These are phyloP conservation scores for Heterotilapia buettikoferi DNA, from an alignment of 2,113 vertebrate species.

Conservation along the genomic window DNA sequence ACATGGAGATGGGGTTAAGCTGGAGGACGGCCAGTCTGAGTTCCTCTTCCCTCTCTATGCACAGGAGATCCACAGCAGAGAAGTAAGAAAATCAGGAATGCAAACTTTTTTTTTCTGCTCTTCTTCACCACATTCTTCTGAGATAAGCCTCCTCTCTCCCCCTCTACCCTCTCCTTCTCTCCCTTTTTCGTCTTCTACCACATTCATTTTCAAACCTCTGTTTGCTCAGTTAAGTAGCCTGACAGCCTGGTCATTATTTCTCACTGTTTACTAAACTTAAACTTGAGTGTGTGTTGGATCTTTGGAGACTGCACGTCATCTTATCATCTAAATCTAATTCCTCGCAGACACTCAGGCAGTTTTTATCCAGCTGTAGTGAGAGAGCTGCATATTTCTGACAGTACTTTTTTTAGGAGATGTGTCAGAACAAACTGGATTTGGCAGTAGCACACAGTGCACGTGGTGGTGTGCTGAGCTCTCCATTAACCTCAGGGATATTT, in stretches of 20 bases:
- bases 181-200: neutral
- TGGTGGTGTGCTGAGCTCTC: constrained; percentile 34
- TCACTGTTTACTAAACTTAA: neutral
- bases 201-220: neutral
- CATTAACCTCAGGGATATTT: constrained; percentile 65
- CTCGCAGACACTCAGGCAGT: neutral
- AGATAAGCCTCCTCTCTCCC: neutral
- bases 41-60: constrained; percentile 91
- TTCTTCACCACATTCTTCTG: neutral
- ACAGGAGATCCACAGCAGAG: constrained; percentile 91
- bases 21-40: constrained; percentile 95
- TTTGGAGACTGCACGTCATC: neutral
- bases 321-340: neutral
- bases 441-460: constrained; percentile 19
- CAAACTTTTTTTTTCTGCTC: neutral
- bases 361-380: neutral
- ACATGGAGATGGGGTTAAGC: constrained; percentile 80
- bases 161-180: neutral
- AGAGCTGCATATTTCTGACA: constrained; percentile 18
- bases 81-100: constrained; percentile 70
- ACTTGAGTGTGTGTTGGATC: neutral
- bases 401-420: constrained; percentile 1
- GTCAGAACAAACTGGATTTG: constrained; percentile 40
- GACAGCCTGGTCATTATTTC: neutral
- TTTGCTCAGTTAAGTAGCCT: neutral